A percentile compares a stretch with the other conserved stretches of the same genome.
These are phyloP conservation scores for Callosobruchus maculatus DNA, from an alignment of 2,888 invertebrate genomes.

Conservation along the genomic window DNA sequence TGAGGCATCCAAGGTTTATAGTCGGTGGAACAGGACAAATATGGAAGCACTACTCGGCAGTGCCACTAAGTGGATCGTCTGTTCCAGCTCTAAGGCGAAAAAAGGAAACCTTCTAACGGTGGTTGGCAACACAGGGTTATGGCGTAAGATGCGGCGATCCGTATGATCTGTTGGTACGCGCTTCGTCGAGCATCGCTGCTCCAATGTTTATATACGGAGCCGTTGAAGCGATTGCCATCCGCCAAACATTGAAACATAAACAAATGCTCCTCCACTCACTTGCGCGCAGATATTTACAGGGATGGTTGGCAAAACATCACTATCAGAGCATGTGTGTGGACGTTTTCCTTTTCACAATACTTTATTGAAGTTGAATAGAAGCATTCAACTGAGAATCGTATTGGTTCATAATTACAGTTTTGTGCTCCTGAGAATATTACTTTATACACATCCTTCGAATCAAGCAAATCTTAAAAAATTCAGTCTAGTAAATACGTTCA, in stretches of 20 bases:
- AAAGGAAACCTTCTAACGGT: too few relatives aligned
- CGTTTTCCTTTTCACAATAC: background rate
- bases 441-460: too few relatives aligned
- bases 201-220: background rate
- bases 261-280: background rate
- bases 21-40: too few relatives aligned
- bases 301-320: background rate
- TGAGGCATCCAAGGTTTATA: too few relatives aligned
- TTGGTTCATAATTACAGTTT: background rate
- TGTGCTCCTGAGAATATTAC: too few relatives aligned
- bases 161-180: background rate
- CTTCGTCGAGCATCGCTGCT: background rate
- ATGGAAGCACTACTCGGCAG: too few relatives aligned
- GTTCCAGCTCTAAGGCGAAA: too few relatives aligned
- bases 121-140: background rate
- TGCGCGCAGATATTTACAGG: background rate
- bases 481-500: too few relatives aligned
- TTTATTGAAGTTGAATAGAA: background rate
- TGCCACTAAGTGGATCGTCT: too few relatives aligned
- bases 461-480: too few relatives aligned
- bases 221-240: background rate
- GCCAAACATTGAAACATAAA: background rate
- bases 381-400: background rate
- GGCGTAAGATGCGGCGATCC: background rate
- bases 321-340: background rate